phyloP scores from a whole-genome alignment of 2,888 invertebrate genomes.

The Petrolisthes manimaculis region DNA sequence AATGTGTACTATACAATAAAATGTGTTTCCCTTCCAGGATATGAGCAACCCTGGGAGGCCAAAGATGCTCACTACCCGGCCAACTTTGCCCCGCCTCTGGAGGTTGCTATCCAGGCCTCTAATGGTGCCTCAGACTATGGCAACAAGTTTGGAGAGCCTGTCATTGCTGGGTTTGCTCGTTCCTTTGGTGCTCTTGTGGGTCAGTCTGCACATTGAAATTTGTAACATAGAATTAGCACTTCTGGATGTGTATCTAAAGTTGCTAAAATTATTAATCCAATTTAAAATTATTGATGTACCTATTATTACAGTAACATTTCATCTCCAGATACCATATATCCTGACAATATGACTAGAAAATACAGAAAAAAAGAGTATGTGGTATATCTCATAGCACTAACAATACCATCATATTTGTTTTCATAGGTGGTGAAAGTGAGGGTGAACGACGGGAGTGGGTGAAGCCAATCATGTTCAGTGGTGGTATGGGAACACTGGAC shows the following conservation, averaged over 20 bases:
- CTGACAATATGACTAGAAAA: no score
- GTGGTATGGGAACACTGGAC: constrained; percentile 92
- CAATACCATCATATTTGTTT: no score
- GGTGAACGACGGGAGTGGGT: constrained; percentile 89
- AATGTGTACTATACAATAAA: no score
- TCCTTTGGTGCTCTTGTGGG: constrained; percentile 82
- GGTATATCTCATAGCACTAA: no score
- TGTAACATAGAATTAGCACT: no score
- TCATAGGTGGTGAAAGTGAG: neutral
- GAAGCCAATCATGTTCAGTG: constrained; percentile 99
- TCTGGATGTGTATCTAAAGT: no score
- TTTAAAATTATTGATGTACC: no score
- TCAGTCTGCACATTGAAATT: constrained; percentile 16
- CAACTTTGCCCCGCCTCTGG: constrained; percentile 88
- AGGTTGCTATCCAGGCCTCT: constrained; percentile 93
- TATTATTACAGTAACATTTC: no score
- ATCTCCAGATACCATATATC: no score
- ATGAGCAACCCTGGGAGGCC: constrained; percentile 89
- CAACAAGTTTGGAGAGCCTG: constrained; percentile 98
- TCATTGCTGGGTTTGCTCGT: constrained; percentile 90
- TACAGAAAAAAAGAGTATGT: no score
- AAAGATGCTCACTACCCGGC: constrained; percentile 80
- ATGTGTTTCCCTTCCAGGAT: constrained; percentile 74
- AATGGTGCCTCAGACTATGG: constrained; percentile 99
- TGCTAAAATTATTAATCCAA: no score